These are phyloP conservation scores for Linepithema humile DNA, from an alignment of 1,140 invertebrate genomes.

Conservation along the genomic window DNA sequence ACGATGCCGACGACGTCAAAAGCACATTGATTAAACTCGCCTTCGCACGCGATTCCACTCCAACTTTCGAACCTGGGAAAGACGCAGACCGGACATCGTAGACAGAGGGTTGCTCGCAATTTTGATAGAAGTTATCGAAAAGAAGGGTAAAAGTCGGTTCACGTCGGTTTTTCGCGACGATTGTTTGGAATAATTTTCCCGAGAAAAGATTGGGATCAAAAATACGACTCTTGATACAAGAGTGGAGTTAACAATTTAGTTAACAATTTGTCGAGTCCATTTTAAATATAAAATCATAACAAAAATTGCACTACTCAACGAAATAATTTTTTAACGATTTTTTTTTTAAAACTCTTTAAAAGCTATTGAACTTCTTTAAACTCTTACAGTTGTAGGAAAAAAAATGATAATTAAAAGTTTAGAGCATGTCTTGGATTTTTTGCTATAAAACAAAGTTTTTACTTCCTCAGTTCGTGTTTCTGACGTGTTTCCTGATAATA, in stretches of 20 bases:
- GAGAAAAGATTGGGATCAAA: no score
- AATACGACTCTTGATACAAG: background rate
- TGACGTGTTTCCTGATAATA: background rate
- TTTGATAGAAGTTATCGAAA: slow-evolving; percentile 31
- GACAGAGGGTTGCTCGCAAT: slow-evolving; percentile 21
- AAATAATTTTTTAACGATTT: background rate
- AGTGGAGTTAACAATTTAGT: background rate
- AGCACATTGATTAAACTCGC: slow-evolving; percentile 72
- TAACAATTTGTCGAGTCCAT: background rate
- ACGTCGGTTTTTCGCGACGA: slow-evolving; percentile 3
- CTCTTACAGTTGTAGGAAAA: background rate
- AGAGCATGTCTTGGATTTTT: background rate
- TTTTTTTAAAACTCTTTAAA: background rate
- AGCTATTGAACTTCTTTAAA: background rate
- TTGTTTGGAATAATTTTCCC: background rate
- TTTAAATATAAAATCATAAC: background rate
- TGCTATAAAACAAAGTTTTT: background rate
- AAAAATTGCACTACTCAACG: background rate
- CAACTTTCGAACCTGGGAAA: background rate
- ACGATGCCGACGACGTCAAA: slow-evolving; percentile 62
- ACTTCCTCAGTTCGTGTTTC: no score
- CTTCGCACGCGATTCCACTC: slow-evolving; percentile 60
- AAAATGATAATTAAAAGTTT: background rate
- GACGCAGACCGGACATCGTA: slow-evolving; percentile 9
- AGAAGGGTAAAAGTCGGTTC: slow-evolving; percentile 41